phyloP scores from a whole-genome alignment of 2,888 invertebrate genomes.

The Chironomus tentans region DNA sequence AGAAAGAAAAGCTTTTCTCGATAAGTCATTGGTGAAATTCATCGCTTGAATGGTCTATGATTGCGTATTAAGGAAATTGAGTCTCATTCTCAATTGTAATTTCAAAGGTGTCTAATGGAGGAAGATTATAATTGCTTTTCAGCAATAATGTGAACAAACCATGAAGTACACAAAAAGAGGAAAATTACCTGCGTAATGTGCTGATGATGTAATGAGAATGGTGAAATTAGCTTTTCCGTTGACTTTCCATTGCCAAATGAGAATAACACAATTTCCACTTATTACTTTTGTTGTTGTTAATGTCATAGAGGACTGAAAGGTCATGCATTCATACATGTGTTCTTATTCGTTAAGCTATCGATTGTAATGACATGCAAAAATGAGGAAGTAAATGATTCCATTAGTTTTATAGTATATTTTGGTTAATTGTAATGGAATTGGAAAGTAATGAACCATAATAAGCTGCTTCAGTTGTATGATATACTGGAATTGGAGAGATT shows the following conservation, averaged over 20 bases:
- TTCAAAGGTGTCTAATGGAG: neutral
- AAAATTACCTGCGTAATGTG: neutral
- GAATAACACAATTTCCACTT: neutral
- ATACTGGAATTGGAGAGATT: too few species aligned
- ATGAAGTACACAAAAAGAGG: neutral
- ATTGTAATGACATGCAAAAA: neutral
- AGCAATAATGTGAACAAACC: neutral
- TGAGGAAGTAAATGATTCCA: too few species aligned
- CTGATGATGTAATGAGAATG: too few species aligned
- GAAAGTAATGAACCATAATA: neutral
- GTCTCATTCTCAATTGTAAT: neutral
- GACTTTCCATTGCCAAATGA: neutral
- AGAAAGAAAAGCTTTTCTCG: neutral
- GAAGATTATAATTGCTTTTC: slow-evolving; percentile 3
- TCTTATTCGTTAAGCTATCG: neutral
- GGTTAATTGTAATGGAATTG: neutral
- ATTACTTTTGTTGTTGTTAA: neutral
- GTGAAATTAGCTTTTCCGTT: neutral
- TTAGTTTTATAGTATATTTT: neutral
- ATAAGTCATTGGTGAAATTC: slow-evolving; percentile 8
- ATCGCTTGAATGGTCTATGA: slow-evolving; percentile 6
- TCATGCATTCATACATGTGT: neutral
- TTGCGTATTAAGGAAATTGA: neutral
- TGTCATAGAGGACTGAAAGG: neutral
- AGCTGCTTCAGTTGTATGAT: neutral